Evolutionary conservation across 2,113 vertebrate genomes (phyloP), one percentile per base, ranked within the genome.

Genomic region (Diadophis punctatus): DNA sequence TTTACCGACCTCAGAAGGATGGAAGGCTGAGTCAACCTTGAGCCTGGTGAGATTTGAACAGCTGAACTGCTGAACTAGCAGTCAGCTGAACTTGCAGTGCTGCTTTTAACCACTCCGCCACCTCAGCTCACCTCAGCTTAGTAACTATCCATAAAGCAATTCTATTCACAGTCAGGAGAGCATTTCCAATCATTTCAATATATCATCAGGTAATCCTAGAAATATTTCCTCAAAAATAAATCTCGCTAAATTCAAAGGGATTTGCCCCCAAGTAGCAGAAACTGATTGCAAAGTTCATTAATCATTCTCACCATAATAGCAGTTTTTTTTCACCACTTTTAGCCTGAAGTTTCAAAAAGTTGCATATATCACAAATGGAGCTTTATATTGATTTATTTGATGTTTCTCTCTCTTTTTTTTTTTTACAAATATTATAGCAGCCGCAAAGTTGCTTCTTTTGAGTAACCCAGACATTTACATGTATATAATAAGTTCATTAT

Each of bases 301-400:
- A 93, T 53, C 0, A 92, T 86, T 68, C 39, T 88, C 90, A 1
- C 60, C 95, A 58, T 90, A 91, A 90, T 88, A 90, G 27, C 55
- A 90, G 90, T 43, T 51, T 53, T 52, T 25, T 52, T 25, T 12
- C 11, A 89, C 5, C 30, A 51, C 55, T 58, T 25, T 23, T 88
- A 93, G 0, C 0, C 0, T 55, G 87, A 88, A 91, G 39, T 90
- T 95, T 92, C 94, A 94, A 92, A 96, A 46, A 95, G 80, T 30
- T 87, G 90, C 23, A 90, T 91, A 90, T 88, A 25, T 53, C 93
- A 85, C 68, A 51, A 55, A 10, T 52, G 90, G 74, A 95, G 56
- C n/a, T 95, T 95, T 95, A 91, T 89, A 25, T 91, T n/a, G 92
- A 93, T 93, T 87, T 34, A 49, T 86, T 80, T n/a, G n/a, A 88